Percentiles rank a stretch among this genome's conserved stretches.
Evolutionary conservation across 1,140 invertebrate species (phyloP).

Genomic region (Pygmarrhopalites habei): DNA sequence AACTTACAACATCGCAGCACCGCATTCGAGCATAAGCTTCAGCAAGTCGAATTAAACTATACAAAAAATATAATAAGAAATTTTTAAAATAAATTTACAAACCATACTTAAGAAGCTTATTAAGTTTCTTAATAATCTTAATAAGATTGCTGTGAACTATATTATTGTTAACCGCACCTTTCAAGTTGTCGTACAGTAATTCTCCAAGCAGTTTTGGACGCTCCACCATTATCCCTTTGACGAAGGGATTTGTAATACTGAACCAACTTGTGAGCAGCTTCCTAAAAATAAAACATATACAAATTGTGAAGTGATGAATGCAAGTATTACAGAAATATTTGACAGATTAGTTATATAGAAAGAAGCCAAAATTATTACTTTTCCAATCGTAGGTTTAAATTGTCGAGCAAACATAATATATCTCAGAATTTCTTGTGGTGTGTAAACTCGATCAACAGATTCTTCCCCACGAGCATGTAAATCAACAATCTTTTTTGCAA

Average conservation of each 20-base stretch:
- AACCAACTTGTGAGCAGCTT: constrained; percentile 76
- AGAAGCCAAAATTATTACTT: constrained; percentile 45
- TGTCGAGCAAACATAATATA: constrained; percentile 95
- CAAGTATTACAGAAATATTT: too few species aligned
- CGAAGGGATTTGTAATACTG: constrained; percentile 82
- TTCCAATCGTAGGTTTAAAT: constrained; percentile 85
- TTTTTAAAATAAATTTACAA: too few species aligned
- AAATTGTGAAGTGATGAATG: too few species aligned
- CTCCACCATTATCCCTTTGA: constrained; percentile 67
- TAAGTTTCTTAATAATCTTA: too few species aligned
- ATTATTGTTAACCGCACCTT: too few species aligned
- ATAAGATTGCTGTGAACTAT: too few species aligned
- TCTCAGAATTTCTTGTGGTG: constrained; percentile 75
- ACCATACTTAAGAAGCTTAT: too few species aligned
- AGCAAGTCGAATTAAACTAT: constrained; percentile 90
- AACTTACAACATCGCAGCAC: constrained; percentile 75
- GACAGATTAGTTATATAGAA: too few species aligned
- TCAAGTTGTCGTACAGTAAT: constrained; percentile 99
- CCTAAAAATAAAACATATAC: constrained; percentile 47
- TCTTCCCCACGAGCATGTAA: constrained; percentile 72
- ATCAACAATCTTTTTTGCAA: constrained; percentile 91
- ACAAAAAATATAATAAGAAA: too few species aligned
- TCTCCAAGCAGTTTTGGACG: constrained; percentile 70
- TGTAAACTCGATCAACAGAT: constrained; percentile 70
- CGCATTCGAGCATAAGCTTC: constrained; percentile 95